Conservation (phyloP, 2,113 vertebrate genomes). For the Solea solea region DNA sequence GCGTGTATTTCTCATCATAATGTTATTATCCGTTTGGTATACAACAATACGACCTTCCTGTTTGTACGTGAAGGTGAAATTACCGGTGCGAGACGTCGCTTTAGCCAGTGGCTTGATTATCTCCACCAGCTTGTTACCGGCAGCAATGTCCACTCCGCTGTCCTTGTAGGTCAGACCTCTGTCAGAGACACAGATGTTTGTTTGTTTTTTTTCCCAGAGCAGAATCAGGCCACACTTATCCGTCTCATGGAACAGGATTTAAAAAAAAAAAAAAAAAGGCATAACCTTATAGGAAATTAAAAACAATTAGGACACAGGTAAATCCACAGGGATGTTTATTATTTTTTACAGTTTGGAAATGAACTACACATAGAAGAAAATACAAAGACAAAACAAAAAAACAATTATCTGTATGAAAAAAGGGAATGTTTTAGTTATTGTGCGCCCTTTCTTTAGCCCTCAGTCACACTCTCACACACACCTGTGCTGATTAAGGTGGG, state of each 20-base stretch:
- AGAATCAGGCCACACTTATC: background rate
- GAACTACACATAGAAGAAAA: background rate
- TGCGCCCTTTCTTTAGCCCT: too few relatives aligned
- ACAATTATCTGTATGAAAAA: background rate
- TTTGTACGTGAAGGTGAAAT: background rate
- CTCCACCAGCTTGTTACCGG: constrained; percentile 91
- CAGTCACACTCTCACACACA: constrained; percentile 74
- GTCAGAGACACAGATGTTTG: constrained; percentile 49
- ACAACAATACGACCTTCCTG: background rate
- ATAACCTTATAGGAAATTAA: constrained; percentile 4
- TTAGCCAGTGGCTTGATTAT: constrained; percentile 93
- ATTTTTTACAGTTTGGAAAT: background rate
- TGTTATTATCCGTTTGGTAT: background rate
- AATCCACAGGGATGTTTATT: constrained; percentile 21
- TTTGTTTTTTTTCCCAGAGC: background rate
- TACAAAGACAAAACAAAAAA: background rate
- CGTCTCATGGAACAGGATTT: background rate
- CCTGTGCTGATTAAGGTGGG: constrained; percentile 87
- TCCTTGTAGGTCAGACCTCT: constrained; percentile 95
- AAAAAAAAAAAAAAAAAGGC: background rate
- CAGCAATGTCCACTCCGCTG: constrained; percentile 93
- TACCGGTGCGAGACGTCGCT: constrained; percentile 92
- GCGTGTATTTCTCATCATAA: too few relatives aligned
- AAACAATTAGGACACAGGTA: background rate
- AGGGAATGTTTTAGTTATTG: background rate